Evolutionary conservation across 2,113 vertebrate species (phyloP).

Genomic region (Vimba vimba): DNA sequence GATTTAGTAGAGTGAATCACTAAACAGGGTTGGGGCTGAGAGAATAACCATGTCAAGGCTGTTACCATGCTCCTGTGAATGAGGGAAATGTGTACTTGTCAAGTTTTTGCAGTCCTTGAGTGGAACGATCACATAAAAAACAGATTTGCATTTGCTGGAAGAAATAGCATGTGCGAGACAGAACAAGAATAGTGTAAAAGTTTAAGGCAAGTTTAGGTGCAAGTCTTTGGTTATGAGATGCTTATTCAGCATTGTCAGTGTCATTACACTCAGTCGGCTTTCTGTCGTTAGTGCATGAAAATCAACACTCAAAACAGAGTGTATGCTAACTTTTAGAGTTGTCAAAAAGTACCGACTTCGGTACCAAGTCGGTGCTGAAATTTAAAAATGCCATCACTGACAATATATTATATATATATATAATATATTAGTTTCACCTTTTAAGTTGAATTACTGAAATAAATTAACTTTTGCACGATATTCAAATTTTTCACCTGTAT

Average conservation of each 20-base stretch:
- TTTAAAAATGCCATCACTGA: too few species aligned
- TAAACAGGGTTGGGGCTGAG: neutral
- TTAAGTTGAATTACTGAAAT: too few species aligned
- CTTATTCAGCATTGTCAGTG: neutral
- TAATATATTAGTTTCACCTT: too few species aligned
- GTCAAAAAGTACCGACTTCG: too few species aligned
- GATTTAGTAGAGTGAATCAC: neutral
- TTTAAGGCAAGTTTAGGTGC: neutral
- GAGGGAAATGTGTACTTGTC: neutral
- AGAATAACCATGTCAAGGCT: constrained; percentile 2
- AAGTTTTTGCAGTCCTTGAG: neutral
- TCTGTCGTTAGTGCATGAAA: neutral
- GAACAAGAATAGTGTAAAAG: neutral
- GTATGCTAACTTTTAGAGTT: neutral
- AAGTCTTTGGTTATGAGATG: neutral
- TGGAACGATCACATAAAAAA: neutral
- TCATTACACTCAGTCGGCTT: neutral
- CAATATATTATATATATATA: too few species aligned
- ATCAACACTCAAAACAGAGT: neutral
- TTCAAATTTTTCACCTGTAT: too few species aligned
- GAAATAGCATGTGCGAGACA: neutral
- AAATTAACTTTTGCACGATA: too few species aligned
- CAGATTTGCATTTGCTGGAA: neutral
- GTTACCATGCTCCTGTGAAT: neutral
- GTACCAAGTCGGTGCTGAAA: too few species aligned